Evolutionary conservation across 2,888 invertebrate species (phyloP).

Genomic region (Parnassius apollo): DNA sequence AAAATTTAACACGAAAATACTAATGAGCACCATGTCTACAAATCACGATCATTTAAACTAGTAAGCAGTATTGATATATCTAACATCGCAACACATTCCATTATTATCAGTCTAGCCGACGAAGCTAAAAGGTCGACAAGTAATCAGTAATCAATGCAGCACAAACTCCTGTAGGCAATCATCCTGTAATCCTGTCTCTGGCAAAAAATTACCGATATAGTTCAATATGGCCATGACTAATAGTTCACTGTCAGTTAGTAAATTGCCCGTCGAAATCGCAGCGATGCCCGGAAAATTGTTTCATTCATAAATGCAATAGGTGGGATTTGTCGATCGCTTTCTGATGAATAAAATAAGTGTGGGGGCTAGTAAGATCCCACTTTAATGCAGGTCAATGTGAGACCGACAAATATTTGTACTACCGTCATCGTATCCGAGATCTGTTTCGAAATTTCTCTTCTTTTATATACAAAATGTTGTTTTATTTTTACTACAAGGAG

Average conservation of each 20-base stretch:
- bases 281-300: slow-evolving; percentile 76
- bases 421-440: slow-evolving; percentile 37
- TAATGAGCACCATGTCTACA: too few species aligned
- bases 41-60: too few species aligned
- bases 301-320: slow-evolving; percentile 73
- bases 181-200: slow-evolving; percentile 51
- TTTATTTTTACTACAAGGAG: too few species aligned
- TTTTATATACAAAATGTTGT: too few species aligned
- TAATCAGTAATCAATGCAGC: slow-evolving; percentile 1
- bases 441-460: slow-evolving; percentile 1
- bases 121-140: too few species aligned
- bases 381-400: slow-evolving; percentile 45
- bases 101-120: too few species aligned
- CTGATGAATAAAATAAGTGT: slow-evolving; percentile 67
- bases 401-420: slow-evolving; percentile 52
- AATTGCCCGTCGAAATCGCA: slow-evolving; percentile 71
- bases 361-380: slow-evolving; percentile 55
- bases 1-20: too few species aligned
- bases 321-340: slow-evolving; percentile 65
- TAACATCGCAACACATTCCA: too few species aligned
- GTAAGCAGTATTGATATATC: too few species aligned
- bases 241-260: slow-evolving; percentile 65
- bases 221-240: slow-evolving; percentile 70
- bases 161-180: slow-evolving; percentile 54
- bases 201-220: slow-evolving; percentile 73